Percentiles rank a stretch among this genome's conserved stretches.
Evolutionary conservation across 2,113 vertebrate species (phyloP).

Genomic region (Microcebus tavaratra): DNA sequence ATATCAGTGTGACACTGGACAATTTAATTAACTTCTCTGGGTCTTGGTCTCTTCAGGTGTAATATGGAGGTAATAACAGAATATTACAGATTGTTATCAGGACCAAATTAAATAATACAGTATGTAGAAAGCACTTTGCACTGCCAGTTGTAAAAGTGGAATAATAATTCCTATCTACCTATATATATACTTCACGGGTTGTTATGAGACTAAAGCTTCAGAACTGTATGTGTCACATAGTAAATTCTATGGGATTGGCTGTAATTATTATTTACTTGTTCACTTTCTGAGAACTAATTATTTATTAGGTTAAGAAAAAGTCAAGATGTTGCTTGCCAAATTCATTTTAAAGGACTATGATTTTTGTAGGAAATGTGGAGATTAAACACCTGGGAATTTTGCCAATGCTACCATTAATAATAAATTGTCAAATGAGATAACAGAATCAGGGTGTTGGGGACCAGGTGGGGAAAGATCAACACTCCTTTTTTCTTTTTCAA

Average conservation of each 20-base stretch:
- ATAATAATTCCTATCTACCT: not conserved
- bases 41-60: not conserved
- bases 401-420: not conserved
- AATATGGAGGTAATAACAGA: not conserved
- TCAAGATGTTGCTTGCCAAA: not conserved
- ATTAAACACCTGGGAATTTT: not conserved
- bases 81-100: not conserved
- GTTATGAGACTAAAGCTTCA: not conserved
- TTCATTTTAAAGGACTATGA: not conserved
- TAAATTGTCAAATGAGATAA: not conserved
- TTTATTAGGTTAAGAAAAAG: not conserved
- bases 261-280: not conserved
- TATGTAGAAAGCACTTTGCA: not conserved
- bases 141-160: not conserved
- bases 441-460: not conserved
- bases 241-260: not conserved
- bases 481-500: too few relatives aligned
- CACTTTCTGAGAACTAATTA: not conserved
- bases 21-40: slow-evolving; percentile 2
- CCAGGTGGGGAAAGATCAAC: not conserved
- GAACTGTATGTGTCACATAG: not conserved
- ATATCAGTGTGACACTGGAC: not conserved
- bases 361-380: not conserved
- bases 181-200: not conserved
- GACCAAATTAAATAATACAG: not conserved